Conservation (phyloP, 2,888 invertebrate genomes). For the Urechis unicinctus region DNA sequence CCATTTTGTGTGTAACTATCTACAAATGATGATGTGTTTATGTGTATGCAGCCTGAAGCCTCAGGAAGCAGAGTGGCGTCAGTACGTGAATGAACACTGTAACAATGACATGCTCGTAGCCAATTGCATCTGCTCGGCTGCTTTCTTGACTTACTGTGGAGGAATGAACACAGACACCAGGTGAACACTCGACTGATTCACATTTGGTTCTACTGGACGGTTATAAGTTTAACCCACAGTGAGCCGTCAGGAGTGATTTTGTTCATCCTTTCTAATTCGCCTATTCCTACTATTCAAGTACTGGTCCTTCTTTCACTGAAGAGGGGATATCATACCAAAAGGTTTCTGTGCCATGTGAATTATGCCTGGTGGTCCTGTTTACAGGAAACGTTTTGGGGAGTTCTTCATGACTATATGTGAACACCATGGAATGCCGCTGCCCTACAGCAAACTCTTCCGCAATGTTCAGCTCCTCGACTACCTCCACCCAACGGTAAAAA, state of each 20-base stretch:
- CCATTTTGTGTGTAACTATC: too few relatives aligned
- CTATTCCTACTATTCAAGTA: too few relatives aligned
- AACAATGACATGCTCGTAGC: conserved; percentile 42
- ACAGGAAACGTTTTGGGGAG: conserved; percentile 41
- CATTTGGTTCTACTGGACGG: too few relatives aligned
- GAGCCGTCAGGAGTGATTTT: too few relatives aligned
- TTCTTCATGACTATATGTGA: conserved; percentile 47
- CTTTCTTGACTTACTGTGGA: conserved; percentile 47
- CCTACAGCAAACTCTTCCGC: conserved; percentile 35
- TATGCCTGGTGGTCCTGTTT: too few relatives aligned
- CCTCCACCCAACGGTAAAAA: conserved; percentile 36
- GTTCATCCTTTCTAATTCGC: too few relatives aligned
- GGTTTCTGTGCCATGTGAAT: too few relatives aligned
- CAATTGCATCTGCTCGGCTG: conserved; percentile 47
- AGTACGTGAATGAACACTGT: conserved; percentile 41
- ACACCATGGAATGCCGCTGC: conserved; percentile 42
- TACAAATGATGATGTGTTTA: background rate
- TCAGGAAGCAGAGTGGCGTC: conserved; percentile 44
- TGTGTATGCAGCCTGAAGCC: conserved; percentile 31
- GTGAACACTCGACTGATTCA: conserved; percentile 14
- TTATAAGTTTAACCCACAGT: too few relatives aligned
- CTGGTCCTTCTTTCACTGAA: too few relatives aligned
- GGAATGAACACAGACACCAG: conserved; percentile 40
- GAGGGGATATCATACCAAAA: too few relatives aligned
- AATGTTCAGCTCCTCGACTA: conserved; percentile 41